Base-by-base conservation (phyloP, 2,797 vertebrate genomes). In the Myripristis murdjan region DNA sequence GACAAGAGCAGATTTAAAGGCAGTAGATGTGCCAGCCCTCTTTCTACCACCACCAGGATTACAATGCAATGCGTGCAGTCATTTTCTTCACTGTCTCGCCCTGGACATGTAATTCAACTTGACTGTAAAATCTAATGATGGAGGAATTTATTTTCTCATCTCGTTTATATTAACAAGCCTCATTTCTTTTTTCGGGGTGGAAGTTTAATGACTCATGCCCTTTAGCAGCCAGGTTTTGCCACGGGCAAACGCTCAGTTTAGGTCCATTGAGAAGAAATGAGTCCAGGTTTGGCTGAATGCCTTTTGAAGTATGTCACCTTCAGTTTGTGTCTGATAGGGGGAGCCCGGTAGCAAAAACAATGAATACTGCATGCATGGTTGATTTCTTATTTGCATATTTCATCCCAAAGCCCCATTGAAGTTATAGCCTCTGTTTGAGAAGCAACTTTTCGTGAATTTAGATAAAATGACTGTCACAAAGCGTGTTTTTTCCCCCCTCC, bases 341-440 rank as follows among this genome's bases (percentile, higher is more conserved):
- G 47, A 15, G 56, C 39, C 43, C 43, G 10, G 12, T 37, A 41
- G 63, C 47, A 57, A 54, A 37, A 37, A 24, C 16, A 59, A 14
- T 8, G 23, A 59, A 18, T 54, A 41, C 57, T 62, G 58, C 6
- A 35, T 33, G 51, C 47, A 58, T 7, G 58, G 31, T 53, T 65
- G 37, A 37, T 59, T 47, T 70, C 58, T 8, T 44, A 28, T 72
- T 67, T 66, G 55, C 47, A 74, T 57, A 74, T 75, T 72, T 74
- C 63, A 82, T 73, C 59, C 51, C 28, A 20, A 75, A 64, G 37
- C 28, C 26, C n/a, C 28, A 41, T 24, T 73, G 31, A 69, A 81
- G 57, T 71, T 15, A 67, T 73, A 56, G 8, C 55, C 53, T 49
- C 1, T 66, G 55, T 62, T 66, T 20, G 75, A 61, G 33, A 3